Percentiles rank a stretch among this genome's conserved stretches.
phyloP scores from a whole-genome alignment of 2,888 invertebrate genomes.

The Drosophila subquinaria region DNA sequence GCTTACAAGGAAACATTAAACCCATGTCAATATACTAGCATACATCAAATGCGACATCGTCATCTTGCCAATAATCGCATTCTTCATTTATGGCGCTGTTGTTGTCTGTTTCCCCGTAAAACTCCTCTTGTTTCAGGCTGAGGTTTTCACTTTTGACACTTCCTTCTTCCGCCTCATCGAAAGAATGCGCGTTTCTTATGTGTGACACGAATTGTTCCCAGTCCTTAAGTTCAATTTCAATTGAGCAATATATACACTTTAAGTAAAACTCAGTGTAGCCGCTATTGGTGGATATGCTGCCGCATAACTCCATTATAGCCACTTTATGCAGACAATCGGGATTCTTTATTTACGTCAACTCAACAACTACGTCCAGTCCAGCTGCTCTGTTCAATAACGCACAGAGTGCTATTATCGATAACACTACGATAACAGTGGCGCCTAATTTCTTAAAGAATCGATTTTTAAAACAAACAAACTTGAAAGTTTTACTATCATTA shows the following conservation, averaged over 20 bases:
- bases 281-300: slow-evolving; percentile 50
- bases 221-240: slow-evolving; percentile 52
- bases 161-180: slow-evolving; percentile 25
- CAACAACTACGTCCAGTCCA: slow-evolving; percentile 4
- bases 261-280: slow-evolving; percentile 55
- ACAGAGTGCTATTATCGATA: not conserved
- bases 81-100: slow-evolving; percentile 1
- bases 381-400: slow-evolving; percentile 20
- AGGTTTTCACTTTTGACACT: not conserved
- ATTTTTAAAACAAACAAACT: not conserved
- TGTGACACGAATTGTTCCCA: slow-evolving; percentile 67
- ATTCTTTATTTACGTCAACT: slow-evolving; percentile 3
- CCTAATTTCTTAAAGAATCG: not conserved
- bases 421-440: slow-evolving; percentile 28
- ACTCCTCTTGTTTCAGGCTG: not conserved
- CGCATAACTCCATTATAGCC: slow-evolving; percentile 66
- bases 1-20: not conserved
- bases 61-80: not conserved
- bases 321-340: not conserved
- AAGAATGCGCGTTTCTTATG: slow-evolving; percentile 49
- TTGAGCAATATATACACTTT: slow-evolving; percentile 64
- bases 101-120: not conserved
- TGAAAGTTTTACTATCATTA: not conserved
- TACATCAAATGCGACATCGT: slow-evolving; percentile 24
- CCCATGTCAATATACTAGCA: not conserved